Conservation (phyloP, 2,797 vertebrate species). For the Hoplostethus mediterraneus region DNA sequence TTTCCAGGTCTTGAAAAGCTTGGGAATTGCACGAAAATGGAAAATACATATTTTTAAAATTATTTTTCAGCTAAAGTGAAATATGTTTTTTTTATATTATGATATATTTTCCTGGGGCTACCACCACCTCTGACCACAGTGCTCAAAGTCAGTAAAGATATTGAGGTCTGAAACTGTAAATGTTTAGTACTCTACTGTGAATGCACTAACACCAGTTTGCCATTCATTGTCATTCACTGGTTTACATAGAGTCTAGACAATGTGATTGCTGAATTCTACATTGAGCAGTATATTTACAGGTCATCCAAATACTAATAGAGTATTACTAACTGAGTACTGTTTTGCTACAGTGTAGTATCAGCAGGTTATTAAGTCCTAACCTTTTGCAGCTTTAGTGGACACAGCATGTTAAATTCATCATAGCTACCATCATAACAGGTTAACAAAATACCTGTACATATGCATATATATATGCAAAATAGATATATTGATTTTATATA, state of each 20-base stretch:
- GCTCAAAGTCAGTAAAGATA: too few species aligned
- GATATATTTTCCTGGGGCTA: too few species aligned
- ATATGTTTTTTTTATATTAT: too few species aligned
- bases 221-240: too few species aligned
- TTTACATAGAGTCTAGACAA: neutral
- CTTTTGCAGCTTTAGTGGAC: conserved; percentile 13
- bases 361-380: conserved; percentile 4
- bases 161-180: neutral
- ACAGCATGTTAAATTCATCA: neutral
- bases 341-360: too few species aligned
- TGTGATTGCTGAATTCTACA: neutral
- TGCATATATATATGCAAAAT: neutral
- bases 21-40: too few species aligned
- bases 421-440: neutral
- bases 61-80: too few species aligned
- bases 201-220: neutral
- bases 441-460: neutral
- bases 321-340: neutral
- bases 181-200: neutral
- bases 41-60: too few species aligned
- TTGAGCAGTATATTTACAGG: neutral
- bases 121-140: too few species aligned
- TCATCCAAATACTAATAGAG: neutral
- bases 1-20: too few species aligned
- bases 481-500: neutral